Percentiles rank a stretch among this genome's conserved stretches.
These are phyloP conservation scores for Teleogryllus oceanicus DNA, from an alignment of 2,888 invertebrate species.

Conservation along the genomic window DNA sequence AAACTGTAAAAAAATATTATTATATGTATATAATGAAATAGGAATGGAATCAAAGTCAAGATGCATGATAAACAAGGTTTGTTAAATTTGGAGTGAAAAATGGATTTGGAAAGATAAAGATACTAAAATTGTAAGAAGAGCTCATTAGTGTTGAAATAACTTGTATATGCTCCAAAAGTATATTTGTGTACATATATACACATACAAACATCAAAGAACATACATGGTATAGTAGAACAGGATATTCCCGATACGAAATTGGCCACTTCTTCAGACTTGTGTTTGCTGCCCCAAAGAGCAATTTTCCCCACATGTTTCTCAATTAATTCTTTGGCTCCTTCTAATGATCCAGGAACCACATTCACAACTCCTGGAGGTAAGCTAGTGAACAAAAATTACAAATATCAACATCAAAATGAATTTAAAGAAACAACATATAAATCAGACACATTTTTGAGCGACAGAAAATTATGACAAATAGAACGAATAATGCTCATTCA, in stretches of 20 bases:
- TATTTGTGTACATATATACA: no score
- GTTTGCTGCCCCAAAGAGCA: not conserved
- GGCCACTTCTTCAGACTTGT: not conserved
- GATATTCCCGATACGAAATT: no score
- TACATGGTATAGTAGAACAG: not conserved
- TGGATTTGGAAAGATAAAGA: no score
- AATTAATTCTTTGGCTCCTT: not conserved
- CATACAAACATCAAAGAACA: not conserved
- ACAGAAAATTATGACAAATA: no score
- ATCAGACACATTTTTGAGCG: not conserved
- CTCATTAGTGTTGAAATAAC: no score
- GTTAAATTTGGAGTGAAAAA: no score
- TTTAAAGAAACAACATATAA: not conserved
- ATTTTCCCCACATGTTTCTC: not conserved
- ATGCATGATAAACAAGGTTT: no score
- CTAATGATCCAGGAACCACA: not conserved
- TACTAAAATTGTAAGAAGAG: no score
- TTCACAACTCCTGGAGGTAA: not conserved
- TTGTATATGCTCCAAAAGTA: no score
- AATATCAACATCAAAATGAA: not conserved
- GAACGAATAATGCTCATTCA: no score
- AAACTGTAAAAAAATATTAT: not conserved
- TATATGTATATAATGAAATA: no score
- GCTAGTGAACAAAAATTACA: not conserved
- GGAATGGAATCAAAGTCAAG: no score